A percentile compares a stretch with the other conserved stretches of the same genome.
Evolutionary conservation across 37 sponge, comb jelly and placozoan genomes (phyloP).

Genomic region (Halisarca cf. caerulea): DNA sequence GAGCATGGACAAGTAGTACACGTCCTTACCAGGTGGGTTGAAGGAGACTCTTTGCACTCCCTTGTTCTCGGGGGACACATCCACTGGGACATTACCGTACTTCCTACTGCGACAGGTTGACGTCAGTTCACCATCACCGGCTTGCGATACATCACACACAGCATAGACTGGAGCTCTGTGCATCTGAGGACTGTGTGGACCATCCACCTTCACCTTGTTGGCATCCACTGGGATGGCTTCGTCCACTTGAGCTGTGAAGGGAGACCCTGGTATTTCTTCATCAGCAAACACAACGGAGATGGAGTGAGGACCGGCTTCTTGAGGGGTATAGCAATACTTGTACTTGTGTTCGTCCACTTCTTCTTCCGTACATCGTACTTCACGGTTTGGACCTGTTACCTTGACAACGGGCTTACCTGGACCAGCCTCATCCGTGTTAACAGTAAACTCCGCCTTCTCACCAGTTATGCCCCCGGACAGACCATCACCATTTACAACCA

Average conservation of each 20-base stretch:
- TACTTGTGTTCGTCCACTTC: constrained; percentile 27
- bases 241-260: constrained; percentile 55
- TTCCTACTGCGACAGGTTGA: constrained; percentile 20
- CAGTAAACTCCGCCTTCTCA: constrained; percentile 50
- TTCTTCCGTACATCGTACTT: constrained; percentile 30
- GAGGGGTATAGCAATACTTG: constrained; percentile 45
- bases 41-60: constrained; percentile 16
- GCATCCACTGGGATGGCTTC: constrained; percentile 59
- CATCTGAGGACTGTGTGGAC: constrained; percentile 41
- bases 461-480: constrained; percentile 48
- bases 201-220: constrained; percentile 52
- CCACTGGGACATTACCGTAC: constrained; percentile 31
- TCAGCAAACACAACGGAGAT: constrained; percentile 56
- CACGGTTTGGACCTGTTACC: constrained; percentile 51
- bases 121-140: constrained; percentile 40
- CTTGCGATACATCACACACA: constrained; percentile 27
- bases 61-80: neutral
- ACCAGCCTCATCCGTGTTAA: constrained; percentile 72
- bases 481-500: constrained; percentile 46
- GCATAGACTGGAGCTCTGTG: constrained; percentile 34
- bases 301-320: constrained; percentile 51
- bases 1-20: neutral
- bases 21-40: constrained; percentile 21
- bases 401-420: constrained; percentile 61
- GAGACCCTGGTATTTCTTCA: constrained; percentile 58